Base-by-base conservation (phyloP, 2,797 vertebrate species). In the Chaunax sp. region DNA sequence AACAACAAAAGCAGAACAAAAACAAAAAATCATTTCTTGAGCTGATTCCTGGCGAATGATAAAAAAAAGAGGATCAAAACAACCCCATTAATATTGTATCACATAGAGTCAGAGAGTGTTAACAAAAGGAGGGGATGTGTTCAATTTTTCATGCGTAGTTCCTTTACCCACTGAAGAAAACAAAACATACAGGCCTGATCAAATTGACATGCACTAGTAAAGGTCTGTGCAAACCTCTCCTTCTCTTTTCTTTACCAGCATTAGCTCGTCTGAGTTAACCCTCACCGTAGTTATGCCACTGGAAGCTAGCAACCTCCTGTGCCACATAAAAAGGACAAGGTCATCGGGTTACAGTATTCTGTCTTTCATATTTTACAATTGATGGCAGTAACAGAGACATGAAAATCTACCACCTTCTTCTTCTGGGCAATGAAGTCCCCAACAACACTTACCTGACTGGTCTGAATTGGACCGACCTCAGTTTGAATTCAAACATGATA, bases 101-200 rank as follows among this genome's bases (percentile, higher is more conserved):
- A 81, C 46, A 65, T 44, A 46, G 54, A 86, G 80, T 75, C 82
- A 80, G 55, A 62, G 26, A 67, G 80, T 76, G 69, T 81, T 84
- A 83, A 80, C 66, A 65, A 86, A 87, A 76, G 73, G 64, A 75
- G 22, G 53, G 50, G 62, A 78, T 58, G 72, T 69, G 56, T 71
- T 91, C 0, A 86, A 90, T 91, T 68, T 90, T 89, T 89, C 54
- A 91, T 84, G 77, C 1, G 13, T 40, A 37, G 75, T 60, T 80
- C 25, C 68, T 70, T 80, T 85, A 82, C 77, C 64, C 64, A 63
- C 56, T 0, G 58, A 77, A 70, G 43, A 75, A 88, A 89, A 82
- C 63, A 80, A 80, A 88, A 77, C 70, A 68, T 47, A 75, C 25
- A 2, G 45, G 38, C 40, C 51, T 69, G 84, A 85, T 89, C 77